A percentile compares a stretch with the other conserved stretches of the same genome.
phyloP scores from a whole-genome alignment of 2,797 vertebrate genomes.

The Poeciliopsis turneri region DNA sequence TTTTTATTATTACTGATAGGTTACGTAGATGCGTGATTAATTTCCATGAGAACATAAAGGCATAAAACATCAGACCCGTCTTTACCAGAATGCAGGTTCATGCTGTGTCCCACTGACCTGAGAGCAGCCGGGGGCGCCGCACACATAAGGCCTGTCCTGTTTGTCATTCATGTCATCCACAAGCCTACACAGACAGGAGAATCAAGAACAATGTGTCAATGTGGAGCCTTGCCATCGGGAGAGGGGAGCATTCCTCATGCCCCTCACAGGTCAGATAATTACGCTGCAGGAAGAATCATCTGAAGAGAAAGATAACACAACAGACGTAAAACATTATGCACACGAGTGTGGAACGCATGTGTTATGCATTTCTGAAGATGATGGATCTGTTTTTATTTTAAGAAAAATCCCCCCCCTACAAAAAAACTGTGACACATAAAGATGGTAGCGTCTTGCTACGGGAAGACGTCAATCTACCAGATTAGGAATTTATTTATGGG shows the following conservation, averaged over 20 bases:
- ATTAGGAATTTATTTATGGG: not conserved
- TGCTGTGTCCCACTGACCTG: constrained; percentile 85
- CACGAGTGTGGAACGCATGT: constrained; percentile 34
- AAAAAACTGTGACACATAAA: not conserved
- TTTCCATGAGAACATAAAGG: not conserved
- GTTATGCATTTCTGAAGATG: constrained; percentile 45
- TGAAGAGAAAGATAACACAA: constrained; percentile 14
- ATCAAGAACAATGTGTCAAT: constrained; percentile 35
- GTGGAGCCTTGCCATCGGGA: constrained; percentile 5
- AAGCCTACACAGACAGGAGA: constrained; percentile 77
- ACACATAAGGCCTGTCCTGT: constrained; percentile 94
- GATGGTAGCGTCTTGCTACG: constrained; percentile 27
- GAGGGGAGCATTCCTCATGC: not conserved
- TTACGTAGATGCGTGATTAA: not conserved
- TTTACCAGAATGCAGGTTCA: not conserved
- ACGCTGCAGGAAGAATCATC: not conserved
- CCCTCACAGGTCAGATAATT: not conserved
- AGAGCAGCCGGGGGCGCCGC: constrained; percentile 94
- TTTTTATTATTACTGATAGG: not conserved
- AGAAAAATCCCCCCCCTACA: no score
- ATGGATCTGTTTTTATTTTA: constrained; percentile 8
- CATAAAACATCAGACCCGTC: not conserved
- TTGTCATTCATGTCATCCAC: constrained; percentile 97
- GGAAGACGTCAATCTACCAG: not conserved
- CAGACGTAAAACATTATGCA: not conserved